Evolutionary conservation across 2,888 invertebrate genomes (phyloP), one percentile per base, ranked within the genome.

Genomic region (Toxonevra muliebris): DNA sequence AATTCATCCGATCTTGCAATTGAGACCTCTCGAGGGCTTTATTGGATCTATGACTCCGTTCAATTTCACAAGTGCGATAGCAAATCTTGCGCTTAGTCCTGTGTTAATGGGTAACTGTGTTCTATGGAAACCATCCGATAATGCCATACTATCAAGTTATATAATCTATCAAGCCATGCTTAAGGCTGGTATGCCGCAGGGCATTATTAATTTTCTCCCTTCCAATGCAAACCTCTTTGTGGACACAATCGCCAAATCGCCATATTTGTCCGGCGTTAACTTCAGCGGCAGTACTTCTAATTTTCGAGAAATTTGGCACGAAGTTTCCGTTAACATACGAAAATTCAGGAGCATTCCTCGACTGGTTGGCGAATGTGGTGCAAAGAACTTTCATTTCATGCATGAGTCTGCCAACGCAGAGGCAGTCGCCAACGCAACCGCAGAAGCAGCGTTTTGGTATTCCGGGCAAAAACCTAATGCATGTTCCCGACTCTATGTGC

Each of bases 21-120:
- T 93, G 85, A 88, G 97, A 73, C 96, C 95, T 11, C 88, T 97
- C 77, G 96, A 96, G 87, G 98, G 98, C 9, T 98, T 98, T 83
- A 90, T 98, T 76, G 97, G 97, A 1, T 95, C 97, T 0, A 91
- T 98, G 12, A 93, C 95, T 50, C 98, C 98, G 0, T 98, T 98
- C 84, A 98, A 98, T 86, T 98, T 98, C 84, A 97, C 97, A 15
- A 98, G 98, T 7, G 97, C 98, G 77, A 97, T 97, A 60, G 98
- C 97, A 41, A 96, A 98, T 86, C 88, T 98, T 69, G 92, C 93
- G 0, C 93, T 92, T 80, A 92, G 93, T 0, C 94, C 94, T 1
- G 93, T 93, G 20, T 87, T 94, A 52, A 93, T 93, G 91, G 98
- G 98, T 11, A 97, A 97, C 82, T 89, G 90, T 11, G 94, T 96